These are phyloP conservation scores for Heliconius aoede DNA, from an alignment of 2,888 invertebrate genomes.

Conservation along the genomic window DNA sequence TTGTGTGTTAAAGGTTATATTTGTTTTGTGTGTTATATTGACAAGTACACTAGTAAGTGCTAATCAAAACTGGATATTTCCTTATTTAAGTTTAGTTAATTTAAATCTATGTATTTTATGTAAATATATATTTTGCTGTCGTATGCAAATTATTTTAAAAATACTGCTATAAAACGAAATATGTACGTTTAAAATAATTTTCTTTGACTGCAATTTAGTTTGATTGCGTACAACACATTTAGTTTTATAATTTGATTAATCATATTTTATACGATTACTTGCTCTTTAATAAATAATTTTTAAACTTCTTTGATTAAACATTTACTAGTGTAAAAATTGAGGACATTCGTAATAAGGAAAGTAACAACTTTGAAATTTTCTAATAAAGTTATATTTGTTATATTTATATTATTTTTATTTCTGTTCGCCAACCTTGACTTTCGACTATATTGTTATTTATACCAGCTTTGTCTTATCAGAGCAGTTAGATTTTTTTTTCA, in stretches of 20 bases:
- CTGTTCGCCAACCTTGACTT: background rate
- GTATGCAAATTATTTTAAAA: background rate
- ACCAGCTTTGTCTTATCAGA: too few relatives aligned
- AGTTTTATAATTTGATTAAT: background rate
- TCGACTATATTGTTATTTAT: background rate
- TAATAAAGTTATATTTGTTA: slow-evolving; percentile 64
- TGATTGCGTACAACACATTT: background rate
- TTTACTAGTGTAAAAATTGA: slow-evolving; percentile 48
- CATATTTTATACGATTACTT: background rate
- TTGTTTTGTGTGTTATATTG: too few relatives aligned
- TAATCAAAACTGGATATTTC: slow-evolving; percentile 3
- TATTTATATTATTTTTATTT: slow-evolving; percentile 40
- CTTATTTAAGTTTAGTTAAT: background rate
- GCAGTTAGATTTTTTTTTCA: too few relatives aligned
- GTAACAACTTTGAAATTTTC: slow-evolving; percentile 34
- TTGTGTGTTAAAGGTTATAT: background rate
- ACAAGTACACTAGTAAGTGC: slow-evolving; percentile 41
- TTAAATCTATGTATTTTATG: background rate
- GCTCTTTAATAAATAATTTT: background rate
- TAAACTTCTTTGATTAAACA: slow-evolving; percentile 15
- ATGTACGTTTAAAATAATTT: background rate
- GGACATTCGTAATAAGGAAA: slow-evolving; percentile 51
- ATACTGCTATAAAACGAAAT: too few relatives aligned
- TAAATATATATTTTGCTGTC: background rate
- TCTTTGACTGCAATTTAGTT: background rate